These are phyloP conservation scores for Lasioglossum calceatum DNA, from an alignment of 2,888 invertebrate species.

Conservation along the genomic window DNA sequence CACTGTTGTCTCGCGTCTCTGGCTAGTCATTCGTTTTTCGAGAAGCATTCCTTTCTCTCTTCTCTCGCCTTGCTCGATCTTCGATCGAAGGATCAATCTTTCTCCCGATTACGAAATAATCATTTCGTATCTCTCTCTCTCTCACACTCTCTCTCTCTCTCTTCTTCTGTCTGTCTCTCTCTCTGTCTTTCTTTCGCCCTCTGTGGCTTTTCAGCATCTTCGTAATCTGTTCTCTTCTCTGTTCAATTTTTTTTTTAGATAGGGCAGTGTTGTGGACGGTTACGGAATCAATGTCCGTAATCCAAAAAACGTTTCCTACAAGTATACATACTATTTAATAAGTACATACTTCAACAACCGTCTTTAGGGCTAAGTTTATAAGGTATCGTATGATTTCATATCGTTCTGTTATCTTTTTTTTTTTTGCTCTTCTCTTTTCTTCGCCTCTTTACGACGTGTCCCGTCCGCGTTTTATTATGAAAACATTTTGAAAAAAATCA, in stretches of 20 bases:
- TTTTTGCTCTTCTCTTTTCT: constrained; percentile 40
- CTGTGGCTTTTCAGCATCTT: background rate
- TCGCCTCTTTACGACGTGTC: constrained; percentile 64
- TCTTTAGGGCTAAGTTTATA: constrained; percentile 82
- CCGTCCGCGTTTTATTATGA: constrained; percentile 69
- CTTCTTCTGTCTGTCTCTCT: background rate
- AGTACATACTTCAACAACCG: constrained; percentile 83
- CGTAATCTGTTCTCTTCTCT: background rate
- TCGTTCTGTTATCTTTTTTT: constrained; percentile 5
- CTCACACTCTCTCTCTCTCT: constrained; percentile 12
- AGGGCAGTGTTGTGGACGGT: constrained; percentile 84
- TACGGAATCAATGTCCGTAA: constrained; percentile 79
- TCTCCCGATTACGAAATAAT: background rate
- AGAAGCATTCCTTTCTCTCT: background rate
- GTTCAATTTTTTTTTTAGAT: constrained; percentile 72
- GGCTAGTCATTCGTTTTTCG: constrained; percentile 9
- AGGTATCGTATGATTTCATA: constrained; percentile 68
- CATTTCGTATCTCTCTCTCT: constrained; percentile 3
- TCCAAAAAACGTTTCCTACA: constrained; percentile 83
- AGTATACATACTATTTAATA: constrained; percentile 83
- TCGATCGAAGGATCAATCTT: background rate
- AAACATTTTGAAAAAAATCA: constrained; percentile 76
- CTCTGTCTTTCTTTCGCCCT: background rate
- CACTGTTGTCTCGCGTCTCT: background rate
- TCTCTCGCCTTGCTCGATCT: background rate